Percentiles rank a stretch among this genome's conserved stretches.
phyloP scores from a whole-genome alignment of 1,140 invertebrate genomes.

The Scaptodrosophila lebanonensis region DNA sequence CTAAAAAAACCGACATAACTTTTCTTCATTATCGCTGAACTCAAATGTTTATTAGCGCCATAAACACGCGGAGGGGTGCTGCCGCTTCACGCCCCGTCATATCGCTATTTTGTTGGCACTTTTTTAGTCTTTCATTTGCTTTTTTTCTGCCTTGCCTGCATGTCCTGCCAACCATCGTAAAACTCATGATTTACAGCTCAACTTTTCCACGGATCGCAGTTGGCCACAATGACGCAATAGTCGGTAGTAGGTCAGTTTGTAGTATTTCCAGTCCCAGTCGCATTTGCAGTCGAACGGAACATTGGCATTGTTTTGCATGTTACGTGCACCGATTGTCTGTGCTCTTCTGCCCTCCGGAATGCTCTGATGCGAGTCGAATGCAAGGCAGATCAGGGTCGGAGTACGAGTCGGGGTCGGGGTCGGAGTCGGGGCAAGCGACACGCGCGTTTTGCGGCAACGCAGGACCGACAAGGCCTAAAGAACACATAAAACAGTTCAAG shows the following conservation, averaged over 20 bases:
- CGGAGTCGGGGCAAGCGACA: no score
- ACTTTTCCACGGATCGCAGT: constrained; percentile 52
- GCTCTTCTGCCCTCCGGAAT: no score
- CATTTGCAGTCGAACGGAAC: no score
- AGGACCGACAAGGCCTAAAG: constrained; percentile 40
- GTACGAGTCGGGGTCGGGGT: no score
- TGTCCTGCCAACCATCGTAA: constrained; percentile 20
- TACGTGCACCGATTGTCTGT: background rate
- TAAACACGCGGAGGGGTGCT: background rate
- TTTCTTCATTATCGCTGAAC: no score
- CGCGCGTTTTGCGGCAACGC: constrained; percentile 49
- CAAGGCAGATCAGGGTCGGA: no score
- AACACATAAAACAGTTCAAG: constrained; percentile 66
- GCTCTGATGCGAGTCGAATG: no score
- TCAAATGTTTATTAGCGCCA: constrained; percentile 28
- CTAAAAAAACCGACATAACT: no score
- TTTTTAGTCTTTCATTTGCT: constrained; percentile 38
- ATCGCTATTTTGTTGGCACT: no score
- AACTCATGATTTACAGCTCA: constrained; percentile 30
- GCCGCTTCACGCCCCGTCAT: no score
- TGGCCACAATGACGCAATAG: constrained; percentile 48
- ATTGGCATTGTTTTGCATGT: constrained; percentile 34
- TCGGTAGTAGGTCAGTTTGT: constrained; percentile 34
- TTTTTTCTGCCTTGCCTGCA: constrained; percentile 3
- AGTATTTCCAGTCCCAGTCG: no score